phyloP scores from a whole-genome alignment of 1,140 invertebrate species.

The Achroia grisella region DNA sequence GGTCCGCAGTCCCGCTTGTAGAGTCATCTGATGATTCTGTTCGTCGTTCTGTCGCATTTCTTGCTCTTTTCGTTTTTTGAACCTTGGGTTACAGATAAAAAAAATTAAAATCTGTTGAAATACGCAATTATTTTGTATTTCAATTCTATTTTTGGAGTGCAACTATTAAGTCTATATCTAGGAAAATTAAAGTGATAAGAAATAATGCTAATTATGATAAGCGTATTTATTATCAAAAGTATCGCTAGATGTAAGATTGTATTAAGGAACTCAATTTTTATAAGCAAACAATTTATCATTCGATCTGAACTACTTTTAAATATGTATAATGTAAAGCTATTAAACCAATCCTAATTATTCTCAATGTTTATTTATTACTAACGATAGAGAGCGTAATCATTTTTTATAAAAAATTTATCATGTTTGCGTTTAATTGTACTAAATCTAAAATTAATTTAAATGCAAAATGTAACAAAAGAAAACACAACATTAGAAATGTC shows the following conservation, averaged over 20 bases:
- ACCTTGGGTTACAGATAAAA: slow-evolving; percentile 74
- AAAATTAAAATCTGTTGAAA: not conserved
- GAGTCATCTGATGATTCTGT: slow-evolving; percentile 83
- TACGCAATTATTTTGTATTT: not conserved
- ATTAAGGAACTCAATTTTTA: too few relatives aligned
- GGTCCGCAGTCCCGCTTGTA: slow-evolving; percentile 95
- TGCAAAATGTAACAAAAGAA: slow-evolving; percentile 30
- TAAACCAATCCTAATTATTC: too few relatives aligned
- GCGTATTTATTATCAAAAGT: too few relatives aligned
- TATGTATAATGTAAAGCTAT: too few relatives aligned
- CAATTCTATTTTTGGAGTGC: not conserved
- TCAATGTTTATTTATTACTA: too few relatives aligned
- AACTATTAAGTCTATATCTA: slow-evolving; percentile 1
- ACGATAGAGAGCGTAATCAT: too few relatives aligned
- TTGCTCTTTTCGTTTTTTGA: slow-evolving; percentile 98
- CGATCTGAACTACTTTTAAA: too few relatives aligned
- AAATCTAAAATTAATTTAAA: slow-evolving; percentile 11
- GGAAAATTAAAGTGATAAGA: not conserved
- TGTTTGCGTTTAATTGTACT: not conserved
- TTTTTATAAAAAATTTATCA: too few relatives aligned
- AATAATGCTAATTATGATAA: too few relatives aligned
- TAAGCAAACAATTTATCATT: too few relatives aligned
- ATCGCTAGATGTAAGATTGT: too few relatives aligned
- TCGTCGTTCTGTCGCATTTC: slow-evolving; percentile 88
- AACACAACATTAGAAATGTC: slow-evolving; percentile 43